Evolutionary conservation across 2,113 vertebrate species (phyloP), one percentile per base, ranked within the genome.

Genomic region (Cochlearius cochlearius): DNA sequence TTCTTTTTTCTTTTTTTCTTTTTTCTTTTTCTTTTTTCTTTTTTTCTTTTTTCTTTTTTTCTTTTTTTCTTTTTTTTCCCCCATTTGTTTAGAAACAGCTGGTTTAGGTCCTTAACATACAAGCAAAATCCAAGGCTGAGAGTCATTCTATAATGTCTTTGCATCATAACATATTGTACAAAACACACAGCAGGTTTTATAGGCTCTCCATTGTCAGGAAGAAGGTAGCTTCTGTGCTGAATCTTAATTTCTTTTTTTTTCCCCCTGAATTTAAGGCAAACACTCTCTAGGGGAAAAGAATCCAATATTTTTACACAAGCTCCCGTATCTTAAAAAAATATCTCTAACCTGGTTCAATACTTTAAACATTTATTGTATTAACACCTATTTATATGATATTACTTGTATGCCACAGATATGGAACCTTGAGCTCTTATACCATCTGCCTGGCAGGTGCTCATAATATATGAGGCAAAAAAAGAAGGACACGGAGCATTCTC

Each of bases 261-360:
- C n/a, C n/a, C n/a, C 2, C 25, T 21, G 36, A 67, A 80, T 66
- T 59, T n/a, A 86, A 94, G 13, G 22, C 22, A 76, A 90, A 71
- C 1, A 34, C 7, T 2, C 12, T 12, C 6, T 9, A 2, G 8
- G 3, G 6, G 4, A n/a, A 73, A 79, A 80, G 5, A 76, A 36
- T 63, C 71, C 38, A n/a, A 6, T 52, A 56, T 39, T 76, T 94
- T 83, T 59, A 80, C 55, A 80, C 11, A 74, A 50, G 18, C 0
- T 59, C 5, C 9, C 7, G 16, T 12, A 86, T n/a, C 21, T 95
- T 59, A 62, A 88, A 72, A 72, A 78, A 45, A 16, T 1, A 5
- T 45, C 3, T 47, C 30, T 82, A 49, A 71, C 13, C 45, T 50
- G 3, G 2, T 78, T 79, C 45, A 88, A 62, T 58, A 18, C 15